These are phyloP conservation scores for Heterodera carotae DNA, from an alignment of 1,140 invertebrate genomes.

Conservation along the genomic window DNA sequence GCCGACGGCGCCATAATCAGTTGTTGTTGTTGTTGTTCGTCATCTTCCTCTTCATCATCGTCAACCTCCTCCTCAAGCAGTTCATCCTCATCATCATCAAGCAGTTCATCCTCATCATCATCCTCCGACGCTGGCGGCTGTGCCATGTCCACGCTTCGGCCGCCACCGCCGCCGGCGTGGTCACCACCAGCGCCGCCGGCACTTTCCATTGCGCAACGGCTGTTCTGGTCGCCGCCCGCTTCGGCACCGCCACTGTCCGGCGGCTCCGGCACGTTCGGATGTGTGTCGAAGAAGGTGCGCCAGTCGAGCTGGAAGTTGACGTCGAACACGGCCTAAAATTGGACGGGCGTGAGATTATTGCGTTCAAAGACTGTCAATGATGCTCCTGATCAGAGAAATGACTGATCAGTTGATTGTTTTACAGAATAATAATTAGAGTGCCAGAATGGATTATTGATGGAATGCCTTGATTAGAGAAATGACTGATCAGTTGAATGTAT, in stretches of 20 bases:
- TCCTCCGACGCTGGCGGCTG: too few relatives aligned
- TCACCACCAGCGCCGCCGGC: too few relatives aligned
- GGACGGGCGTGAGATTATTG: too few relatives aligned
- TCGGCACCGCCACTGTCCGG: constrained; percentile 45
- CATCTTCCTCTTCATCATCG: constrained; percentile 7
- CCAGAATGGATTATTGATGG: too few relatives aligned
- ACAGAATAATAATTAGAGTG: too few relatives aligned
- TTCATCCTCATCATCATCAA: constrained; percentile 6
- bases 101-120: constrained; percentile 1
- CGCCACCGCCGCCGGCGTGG: too few relatives aligned
- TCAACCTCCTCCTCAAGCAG: constrained; percentile 23
- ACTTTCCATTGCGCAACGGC: too few relatives aligned
- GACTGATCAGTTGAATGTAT: too few relatives aligned
- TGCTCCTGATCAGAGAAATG: not conserved
- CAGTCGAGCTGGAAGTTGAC: constrained; percentile 51
- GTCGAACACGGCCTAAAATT: constrained; percentile 53
- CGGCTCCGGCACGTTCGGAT: constrained; percentile 51
- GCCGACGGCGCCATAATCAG: not conserved
- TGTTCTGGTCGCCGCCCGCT: too few relatives aligned
- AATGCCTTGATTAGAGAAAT: not conserved
- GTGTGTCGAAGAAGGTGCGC: constrained; percentile 56
- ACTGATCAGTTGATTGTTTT: too few relatives aligned
- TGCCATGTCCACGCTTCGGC: too few relatives aligned
- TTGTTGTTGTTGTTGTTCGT: not conserved
- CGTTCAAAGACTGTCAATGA: too few relatives aligned